These are phyloP conservation scores for Drosophila ezoana DNA, from an alignment of 2,888 invertebrate genomes.

Conservation along the genomic window DNA sequence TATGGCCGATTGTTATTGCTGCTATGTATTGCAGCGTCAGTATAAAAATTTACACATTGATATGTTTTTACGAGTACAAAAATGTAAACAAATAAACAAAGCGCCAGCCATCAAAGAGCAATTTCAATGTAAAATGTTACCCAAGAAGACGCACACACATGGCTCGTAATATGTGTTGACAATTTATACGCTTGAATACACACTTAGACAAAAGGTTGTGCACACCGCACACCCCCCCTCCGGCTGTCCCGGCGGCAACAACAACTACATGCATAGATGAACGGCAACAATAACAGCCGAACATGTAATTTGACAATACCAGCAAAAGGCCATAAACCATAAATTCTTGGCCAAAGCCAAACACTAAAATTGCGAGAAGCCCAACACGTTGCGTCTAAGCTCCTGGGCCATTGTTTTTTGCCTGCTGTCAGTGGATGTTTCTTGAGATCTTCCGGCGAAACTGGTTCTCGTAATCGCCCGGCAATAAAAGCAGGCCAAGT, in stretches of 20 bases:
- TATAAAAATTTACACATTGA: constrained; percentile 74
- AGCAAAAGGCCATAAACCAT: constrained; percentile 76
- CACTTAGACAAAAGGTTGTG: constrained; percentile 68
- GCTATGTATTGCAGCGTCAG: constrained; percentile 32
- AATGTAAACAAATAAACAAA: constrained; percentile 78
- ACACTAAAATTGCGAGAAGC: constrained; percentile 59
- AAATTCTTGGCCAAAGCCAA: constrained; percentile 66
- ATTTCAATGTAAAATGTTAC: constrained; percentile 72
- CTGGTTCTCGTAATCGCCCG: constrained; percentile 65
- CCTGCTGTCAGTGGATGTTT: constrained; percentile 47
- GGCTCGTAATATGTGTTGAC: constrained; percentile 56
- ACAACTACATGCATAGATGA: constrained; percentile 22
- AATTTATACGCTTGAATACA: constrained; percentile 68
- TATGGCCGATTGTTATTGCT: constrained; percentile 67
- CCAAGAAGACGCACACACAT: constrained; percentile 3
- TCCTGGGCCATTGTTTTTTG: constrained; percentile 43
- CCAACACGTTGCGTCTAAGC: constrained; percentile 29
- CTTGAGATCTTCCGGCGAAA: constrained; percentile 31
- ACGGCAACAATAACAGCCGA: constrained; percentile 27
- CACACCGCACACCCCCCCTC: not conserved
- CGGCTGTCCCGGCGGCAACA: not conserved
- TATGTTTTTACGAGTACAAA: constrained; percentile 69
- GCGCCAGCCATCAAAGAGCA: constrained; percentile 69
- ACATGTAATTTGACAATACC: constrained; percentile 76
- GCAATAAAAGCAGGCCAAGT: constrained; percentile 63